Conservation (phyloP, 2,888 invertebrate species). For the Noctua pronuba region DNA sequence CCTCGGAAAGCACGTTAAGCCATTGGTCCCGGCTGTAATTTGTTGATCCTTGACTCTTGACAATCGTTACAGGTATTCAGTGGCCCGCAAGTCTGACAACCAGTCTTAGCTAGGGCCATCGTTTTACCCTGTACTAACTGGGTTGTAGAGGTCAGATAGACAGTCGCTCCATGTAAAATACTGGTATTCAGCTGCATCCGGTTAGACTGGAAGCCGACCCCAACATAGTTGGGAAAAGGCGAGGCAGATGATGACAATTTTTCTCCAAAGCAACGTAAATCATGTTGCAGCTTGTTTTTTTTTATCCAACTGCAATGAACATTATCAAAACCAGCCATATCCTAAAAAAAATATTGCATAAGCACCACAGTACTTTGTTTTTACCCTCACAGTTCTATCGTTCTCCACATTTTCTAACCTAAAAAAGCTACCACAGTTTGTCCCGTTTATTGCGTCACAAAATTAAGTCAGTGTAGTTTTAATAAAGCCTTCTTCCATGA, state of each 20-base stretch:
- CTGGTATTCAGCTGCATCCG: too few species aligned
- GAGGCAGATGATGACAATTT: background rate
- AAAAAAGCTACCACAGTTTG: conserved; percentile 13
- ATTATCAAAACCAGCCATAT: background rate
- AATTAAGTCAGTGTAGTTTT: conserved; percentile 53
- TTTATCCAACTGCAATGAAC: background rate
- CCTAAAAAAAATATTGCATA: background rate
- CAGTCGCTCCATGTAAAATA: too few species aligned
- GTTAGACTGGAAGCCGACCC: background rate
- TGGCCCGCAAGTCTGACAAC: too few species aligned
- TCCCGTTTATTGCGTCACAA: conserved; percentile 38
- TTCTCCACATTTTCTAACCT: conserved; percentile 8
- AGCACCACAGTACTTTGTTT: background rate
- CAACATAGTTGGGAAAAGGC: too few species aligned
- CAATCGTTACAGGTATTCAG: too few species aligned
- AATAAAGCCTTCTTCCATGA: conserved; percentile 45
- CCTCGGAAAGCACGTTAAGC: too few species aligned
- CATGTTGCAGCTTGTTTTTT: background rate
- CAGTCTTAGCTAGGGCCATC: background rate
- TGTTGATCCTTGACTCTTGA: too few species aligned
- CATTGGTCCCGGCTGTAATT: too few species aligned
- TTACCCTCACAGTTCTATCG: background rate
- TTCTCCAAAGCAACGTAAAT: background rate
- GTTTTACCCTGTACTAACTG: background rate
- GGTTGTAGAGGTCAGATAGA: too few species aligned